These are phyloP conservation scores for Hystrix cristata DNA, from an alignment of 2,113 vertebrate species.

Conservation along the genomic window DNA sequence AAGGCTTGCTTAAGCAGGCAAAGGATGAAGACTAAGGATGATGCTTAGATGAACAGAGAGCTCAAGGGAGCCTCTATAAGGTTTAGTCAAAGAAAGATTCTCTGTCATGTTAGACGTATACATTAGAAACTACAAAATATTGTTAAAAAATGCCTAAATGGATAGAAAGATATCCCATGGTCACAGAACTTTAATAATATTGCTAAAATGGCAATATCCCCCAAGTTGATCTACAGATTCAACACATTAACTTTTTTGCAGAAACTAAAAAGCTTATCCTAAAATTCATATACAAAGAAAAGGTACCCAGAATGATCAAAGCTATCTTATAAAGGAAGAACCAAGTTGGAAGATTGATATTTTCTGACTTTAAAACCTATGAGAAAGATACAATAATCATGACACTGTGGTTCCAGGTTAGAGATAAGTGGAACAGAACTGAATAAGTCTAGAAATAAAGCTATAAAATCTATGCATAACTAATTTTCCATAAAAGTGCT, in stretches of 20 bases:
- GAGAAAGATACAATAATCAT: conserved; percentile 5
- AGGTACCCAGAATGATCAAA: neutral
- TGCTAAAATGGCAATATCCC: neutral
- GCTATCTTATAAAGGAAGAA: neutral
- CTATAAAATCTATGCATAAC: neutral
- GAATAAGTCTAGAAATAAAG: neutral
- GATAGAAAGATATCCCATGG: neutral
- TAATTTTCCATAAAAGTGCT: neutral
- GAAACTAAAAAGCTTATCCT: neutral
- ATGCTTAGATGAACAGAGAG: neutral
- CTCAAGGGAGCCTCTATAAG: neutral
- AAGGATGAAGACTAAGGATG: neutral
- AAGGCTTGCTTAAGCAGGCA: neutral
- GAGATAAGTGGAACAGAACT: neutral
- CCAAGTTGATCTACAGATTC: neutral
- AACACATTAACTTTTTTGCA: neutral
- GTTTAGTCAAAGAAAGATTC: neutral
- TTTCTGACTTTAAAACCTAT: conserved; percentile 12
- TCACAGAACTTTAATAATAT: neutral
- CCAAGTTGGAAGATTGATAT: neutral
- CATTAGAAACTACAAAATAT: neutral
- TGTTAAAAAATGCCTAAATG: neutral
- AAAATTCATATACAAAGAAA: neutral
- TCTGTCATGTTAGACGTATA: neutral
- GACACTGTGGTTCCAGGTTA: neutral